Evolutionary conservation across 2,888 invertebrate species (phyloP).

Genomic region (Zygothrica quintamaculata): DNA sequence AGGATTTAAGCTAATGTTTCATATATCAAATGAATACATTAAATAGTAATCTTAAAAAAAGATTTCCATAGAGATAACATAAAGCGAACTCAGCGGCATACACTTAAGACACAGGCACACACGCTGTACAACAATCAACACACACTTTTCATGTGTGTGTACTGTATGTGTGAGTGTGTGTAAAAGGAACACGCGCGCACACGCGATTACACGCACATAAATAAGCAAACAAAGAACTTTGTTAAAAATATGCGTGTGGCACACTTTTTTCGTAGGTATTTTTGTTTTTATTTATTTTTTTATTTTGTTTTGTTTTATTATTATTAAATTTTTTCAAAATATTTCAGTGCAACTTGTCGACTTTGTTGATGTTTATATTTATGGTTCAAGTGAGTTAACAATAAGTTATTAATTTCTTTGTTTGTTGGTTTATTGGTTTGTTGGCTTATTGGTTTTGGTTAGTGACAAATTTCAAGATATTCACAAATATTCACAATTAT

Average conservation of each 20-base stretch:
- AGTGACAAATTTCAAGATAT: constrained; percentile 19
- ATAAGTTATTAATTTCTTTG: constrained; percentile 8
- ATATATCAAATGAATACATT: no score
- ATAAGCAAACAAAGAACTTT: constrained; percentile 10
- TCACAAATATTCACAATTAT: constrained; percentile 49
- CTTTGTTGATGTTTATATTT: constrained; percentile 1
- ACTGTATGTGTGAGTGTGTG: not conserved
- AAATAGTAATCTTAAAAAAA: no score
- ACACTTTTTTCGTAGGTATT: constrained; percentile 11
- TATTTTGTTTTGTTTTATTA: constrained; percentile 7
- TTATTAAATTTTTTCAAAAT: constrained; percentile 18
- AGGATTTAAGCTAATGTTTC: no score
- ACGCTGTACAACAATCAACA: constrained; percentile 3
- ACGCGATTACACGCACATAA: constrained; percentile 29
- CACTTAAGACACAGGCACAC: constrained; percentile 1
- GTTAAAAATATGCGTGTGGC: constrained; percentile 41
- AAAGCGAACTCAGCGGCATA: not conserved
- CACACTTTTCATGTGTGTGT: constrained; percentile 10
- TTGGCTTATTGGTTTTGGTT: not conserved
- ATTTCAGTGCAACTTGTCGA: not conserved
- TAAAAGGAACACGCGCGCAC: constrained; percentile 29
- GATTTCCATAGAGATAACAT: no score
- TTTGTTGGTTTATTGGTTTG: not conserved
- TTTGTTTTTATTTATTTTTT: constrained; percentile 3
- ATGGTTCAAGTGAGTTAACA: no score